Evolutionary conservation across 2,888 invertebrate genomes (phyloP), one percentile per base, ranked within the genome.

Genomic region (Hypena proboscidalis): DNA sequence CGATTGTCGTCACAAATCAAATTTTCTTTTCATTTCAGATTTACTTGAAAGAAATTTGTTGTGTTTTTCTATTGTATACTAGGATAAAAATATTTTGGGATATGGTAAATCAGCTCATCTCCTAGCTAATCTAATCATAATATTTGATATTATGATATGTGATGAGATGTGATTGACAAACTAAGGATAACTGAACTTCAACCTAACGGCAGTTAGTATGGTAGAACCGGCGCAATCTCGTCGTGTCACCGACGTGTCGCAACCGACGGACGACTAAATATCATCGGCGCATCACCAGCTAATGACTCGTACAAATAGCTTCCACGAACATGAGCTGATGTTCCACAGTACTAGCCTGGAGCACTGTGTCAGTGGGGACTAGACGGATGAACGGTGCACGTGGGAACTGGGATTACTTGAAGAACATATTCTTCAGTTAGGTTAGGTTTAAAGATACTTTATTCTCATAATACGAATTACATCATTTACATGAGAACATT

Each of bases 251-350:
- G 65, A 55, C 67, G 63, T 85, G 82, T 73, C 70, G 83, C 74
- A 85, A 84, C 69, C 65, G 62, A 66, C 69, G 74, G 77, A 71
- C 80, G 74, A 70, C 77, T 77, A 82, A 84, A 84, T 83, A 84
- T 85, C 83, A 85, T 71, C 63, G 39, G 70, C 77, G 76, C 86
- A 85, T 85, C 85, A 75, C 76, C 59, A 69, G 70, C 79, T 81
- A 85, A 85, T 84, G 84, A 81, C 73, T 77, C 56, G 56, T 65
- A 78, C 81, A 74, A 82, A 83, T 78, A 69, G 67, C 64, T 72
- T 57, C 50, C 52, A 67, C 58, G 45, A 65, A 62, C 32, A 40
- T 45, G 17, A 34, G 35, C 26, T 52, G 46, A 52, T 47, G 30
- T 26, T 44, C 8, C 14, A n/a, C 22, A 15, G 40, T 27, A 14